Percentiles rank a stretch among this genome's conserved stretches.
These are phyloP conservation scores for Jacana jacana DNA, from an alignment of 2,113 vertebrate genomes.

Conservation along the genomic window DNA sequence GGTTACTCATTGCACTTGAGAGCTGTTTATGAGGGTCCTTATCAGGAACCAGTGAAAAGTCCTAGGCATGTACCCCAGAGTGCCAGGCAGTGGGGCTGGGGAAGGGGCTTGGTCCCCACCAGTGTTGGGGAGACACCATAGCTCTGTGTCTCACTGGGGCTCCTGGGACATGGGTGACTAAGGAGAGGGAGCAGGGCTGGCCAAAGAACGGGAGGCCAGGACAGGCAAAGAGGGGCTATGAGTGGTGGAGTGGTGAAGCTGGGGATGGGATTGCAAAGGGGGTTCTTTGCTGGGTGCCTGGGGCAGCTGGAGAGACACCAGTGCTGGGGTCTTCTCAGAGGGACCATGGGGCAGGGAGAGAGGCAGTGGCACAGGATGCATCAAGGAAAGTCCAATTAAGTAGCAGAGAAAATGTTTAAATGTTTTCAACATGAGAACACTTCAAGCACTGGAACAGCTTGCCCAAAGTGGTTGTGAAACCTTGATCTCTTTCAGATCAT, in stretches of 20 bases:
- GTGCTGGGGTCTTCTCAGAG: not conserved
- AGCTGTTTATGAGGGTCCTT: not conserved
- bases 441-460: not conserved
- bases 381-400: not conserved
- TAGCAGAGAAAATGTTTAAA: not conserved
- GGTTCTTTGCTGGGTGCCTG: not conserved
- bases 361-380: accelerated
- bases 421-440: not conserved
- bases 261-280: not conserved
- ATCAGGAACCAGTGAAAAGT: not conserved
- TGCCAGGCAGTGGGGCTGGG: accelerated
- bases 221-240: accelerated
- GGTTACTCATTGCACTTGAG: not conserved
- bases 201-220: not conserved
- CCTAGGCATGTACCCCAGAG: not conserved
- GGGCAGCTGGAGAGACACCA: accelerated
- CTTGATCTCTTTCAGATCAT: not conserved
- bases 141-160: not conserved
- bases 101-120: accelerated
- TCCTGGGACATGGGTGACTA: not conserved
- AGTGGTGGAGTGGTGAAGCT: not conserved
- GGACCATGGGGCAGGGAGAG: not conserved
- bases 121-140: accelerated
- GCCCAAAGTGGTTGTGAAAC: not conserved
- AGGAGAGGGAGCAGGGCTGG: accelerated